Percentiles rank a stretch among this genome's conserved stretches.
Conservation (phyloP, 2,113 vertebrate species). For the Sula dactylatra region DNA sequence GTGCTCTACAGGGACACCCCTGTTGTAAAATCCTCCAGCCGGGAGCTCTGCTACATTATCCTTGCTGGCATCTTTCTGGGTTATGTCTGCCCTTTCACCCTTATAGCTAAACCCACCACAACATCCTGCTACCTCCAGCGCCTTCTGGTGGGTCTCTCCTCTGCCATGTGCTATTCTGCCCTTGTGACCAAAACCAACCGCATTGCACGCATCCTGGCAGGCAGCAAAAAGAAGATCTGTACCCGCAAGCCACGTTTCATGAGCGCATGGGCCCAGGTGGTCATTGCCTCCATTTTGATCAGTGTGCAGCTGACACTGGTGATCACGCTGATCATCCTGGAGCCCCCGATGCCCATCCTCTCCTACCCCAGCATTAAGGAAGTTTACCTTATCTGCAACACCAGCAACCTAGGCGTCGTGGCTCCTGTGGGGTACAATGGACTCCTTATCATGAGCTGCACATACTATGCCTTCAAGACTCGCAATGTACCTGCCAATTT, state of each 20-base stretch:
- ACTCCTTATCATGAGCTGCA: conserved; percentile 98
- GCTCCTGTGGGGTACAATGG: conserved; percentile 98
- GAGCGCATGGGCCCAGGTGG: conserved; percentile 96
- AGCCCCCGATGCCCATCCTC: conserved; percentile 93
- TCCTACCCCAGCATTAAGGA: conserved; percentile 96
- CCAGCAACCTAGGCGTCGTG: conserved; percentile 93
- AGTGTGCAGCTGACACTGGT: conserved; percentile 92
- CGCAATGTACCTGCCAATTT: conserved; percentile 98
- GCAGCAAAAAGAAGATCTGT: conserved; percentile 99
- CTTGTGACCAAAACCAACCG: conserved; percentile 98
- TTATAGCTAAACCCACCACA: conserved; percentile 90
- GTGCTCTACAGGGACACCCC: conserved; percentile 97
- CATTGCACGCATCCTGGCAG: conserved; percentile 95
- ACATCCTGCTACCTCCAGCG: conserved; percentile 95
- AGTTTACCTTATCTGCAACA: conserved; percentile 97
- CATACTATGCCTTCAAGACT: conserved; percentile 99
- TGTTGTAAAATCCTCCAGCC: conserved; percentile 97
- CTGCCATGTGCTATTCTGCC: conserved; percentile 97
- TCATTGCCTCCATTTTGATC: conserved; percentile 93
- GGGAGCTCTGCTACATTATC: conserved; percentile 98
- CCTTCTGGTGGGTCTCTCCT: conserved; percentile 93
- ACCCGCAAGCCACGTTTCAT: conserved; percentile 96
- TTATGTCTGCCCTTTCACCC: conserved; percentile 96
- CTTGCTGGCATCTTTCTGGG: conserved; percentile 95
- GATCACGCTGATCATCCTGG: conserved; percentile 91